Percentiles rank a stretch among this genome's conserved stretches.
These are phyloP conservation scores for Parnassius glacialis DNA, from an alignment of 2,888 invertebrate species.

Conservation along the genomic window DNA sequence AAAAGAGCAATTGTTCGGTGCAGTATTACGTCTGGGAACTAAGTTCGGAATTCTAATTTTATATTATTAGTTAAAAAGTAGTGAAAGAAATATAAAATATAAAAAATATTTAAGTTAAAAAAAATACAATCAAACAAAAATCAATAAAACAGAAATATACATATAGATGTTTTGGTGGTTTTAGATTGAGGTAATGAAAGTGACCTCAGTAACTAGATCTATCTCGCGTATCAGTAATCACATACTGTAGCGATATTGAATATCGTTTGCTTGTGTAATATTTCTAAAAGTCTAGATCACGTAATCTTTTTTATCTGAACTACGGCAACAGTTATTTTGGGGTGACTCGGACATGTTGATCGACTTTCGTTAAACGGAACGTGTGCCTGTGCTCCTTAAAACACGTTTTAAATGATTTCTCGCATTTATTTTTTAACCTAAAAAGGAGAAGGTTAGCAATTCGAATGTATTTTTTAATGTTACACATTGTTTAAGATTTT, in stretches of 20 bases:
- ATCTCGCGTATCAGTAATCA: constrained; percentile 1
- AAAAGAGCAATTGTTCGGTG: too few relatives aligned
- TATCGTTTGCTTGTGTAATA: constrained; percentile 4
- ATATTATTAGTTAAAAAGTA: too few relatives aligned
- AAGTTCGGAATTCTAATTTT: too few relatives aligned
- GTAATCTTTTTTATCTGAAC: constrained; percentile 7
- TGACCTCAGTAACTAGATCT: constrained; percentile 5
- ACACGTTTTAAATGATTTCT: background rate
- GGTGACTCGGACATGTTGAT: background rate
- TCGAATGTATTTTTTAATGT: too few relatives aligned
- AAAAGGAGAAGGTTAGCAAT: too few relatives aligned
- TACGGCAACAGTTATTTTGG: background rate
- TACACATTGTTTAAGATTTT: too few relatives aligned
- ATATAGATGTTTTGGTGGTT: background rate
- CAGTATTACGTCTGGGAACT: too few relatives aligned
- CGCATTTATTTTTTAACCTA: too few relatives aligned
- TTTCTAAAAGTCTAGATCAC: constrained; percentile 3
- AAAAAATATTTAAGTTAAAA: too few relatives aligned
- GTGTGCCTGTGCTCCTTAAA: constrained; percentile 8
- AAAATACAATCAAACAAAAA: too few relatives aligned
- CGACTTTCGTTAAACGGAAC: constrained; percentile 8
- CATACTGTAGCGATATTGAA: constrained; percentile 6
- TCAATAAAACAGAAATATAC: background rate
- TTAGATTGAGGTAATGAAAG: constrained; percentile 17
- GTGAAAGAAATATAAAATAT: too few relatives aligned